Evolutionary conservation across 2,113 vertebrate genomes (phyloP).

Genomic region (Myrmecobius fasciatus): DNA sequence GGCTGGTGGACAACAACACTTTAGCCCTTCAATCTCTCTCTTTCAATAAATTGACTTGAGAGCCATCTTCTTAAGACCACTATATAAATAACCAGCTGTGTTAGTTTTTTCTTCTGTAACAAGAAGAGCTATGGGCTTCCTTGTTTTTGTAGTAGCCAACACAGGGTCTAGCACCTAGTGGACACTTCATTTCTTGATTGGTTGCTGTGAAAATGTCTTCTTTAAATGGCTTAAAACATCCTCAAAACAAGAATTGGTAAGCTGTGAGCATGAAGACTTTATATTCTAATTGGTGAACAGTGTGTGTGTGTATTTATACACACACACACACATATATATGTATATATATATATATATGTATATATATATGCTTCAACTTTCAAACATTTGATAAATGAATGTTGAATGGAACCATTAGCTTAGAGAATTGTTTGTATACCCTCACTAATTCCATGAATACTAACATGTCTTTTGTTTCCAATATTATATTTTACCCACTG

Average conservation of each 20-base stretch:
- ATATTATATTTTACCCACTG: background rate
- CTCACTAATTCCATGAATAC: slow-evolving; percentile 6
- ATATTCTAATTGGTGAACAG: background rate
- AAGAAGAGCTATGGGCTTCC: background rate
- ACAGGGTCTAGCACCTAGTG: background rate
- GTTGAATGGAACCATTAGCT: slow-evolving; percentile 35
- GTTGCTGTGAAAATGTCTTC: background rate
- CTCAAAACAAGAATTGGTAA: background rate
- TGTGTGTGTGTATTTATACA: no score
- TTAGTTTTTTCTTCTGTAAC: background rate
- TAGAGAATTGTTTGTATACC: background rate
- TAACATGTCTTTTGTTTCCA: background rate
- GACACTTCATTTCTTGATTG: slow-evolving; percentile 2
- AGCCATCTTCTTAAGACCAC: background rate
- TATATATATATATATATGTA: no score
- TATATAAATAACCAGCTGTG: background rate
- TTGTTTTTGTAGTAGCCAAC: background rate
- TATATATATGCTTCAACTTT: background rate
- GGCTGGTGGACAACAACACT: background rate
- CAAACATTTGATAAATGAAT: slow-evolving; percentile 35
- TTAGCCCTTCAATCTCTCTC: background rate
- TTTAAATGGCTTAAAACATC: slow-evolving; percentile 23
- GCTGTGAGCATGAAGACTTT: background rate
- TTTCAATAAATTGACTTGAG: background rate
- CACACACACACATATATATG: no score